Percentiles rank a stretch among this genome's conserved stretches.
Conservation (phyloP, 2,113 vertebrate species). For the Bos javanicus region DNA sequence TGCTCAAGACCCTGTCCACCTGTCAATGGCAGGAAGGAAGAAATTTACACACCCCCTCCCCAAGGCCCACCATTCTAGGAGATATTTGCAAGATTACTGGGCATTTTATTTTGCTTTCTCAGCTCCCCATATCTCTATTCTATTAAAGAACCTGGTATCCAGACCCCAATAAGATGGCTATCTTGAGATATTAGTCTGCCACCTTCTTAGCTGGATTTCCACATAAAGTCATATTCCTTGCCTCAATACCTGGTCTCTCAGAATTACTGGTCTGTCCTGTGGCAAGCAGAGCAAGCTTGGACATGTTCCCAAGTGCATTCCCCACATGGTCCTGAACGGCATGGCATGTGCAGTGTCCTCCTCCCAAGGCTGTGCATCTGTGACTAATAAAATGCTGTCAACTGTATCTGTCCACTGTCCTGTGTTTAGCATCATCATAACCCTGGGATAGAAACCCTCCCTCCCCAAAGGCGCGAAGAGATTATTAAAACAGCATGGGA, state of each 20-base stretch:
- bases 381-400: neutral
- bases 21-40: neutral
- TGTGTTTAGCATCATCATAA: no score
- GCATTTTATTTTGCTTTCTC: neutral
- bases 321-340: neutral
- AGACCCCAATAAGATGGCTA: neutral
- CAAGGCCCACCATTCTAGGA: neutral
- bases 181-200: neutral
- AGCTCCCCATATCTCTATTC: neutral
- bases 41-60: neutral
- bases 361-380: neutral
- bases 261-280: neutral
- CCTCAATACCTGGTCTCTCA: neutral
- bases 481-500: neutral
- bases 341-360: neutral
- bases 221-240: neutral
- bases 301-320: neutral
- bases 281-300: neutral
- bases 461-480: neutral
- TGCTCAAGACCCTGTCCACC: neutral
- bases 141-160: neutral
- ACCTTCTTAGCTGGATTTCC: neutral
- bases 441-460: neutral
- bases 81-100: neutral
- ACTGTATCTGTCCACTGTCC: neutral